These are phyloP conservation scores for Zygaena filipendulae DNA, from an alignment of 2,888 invertebrate species.

Conservation along the genomic window DNA sequence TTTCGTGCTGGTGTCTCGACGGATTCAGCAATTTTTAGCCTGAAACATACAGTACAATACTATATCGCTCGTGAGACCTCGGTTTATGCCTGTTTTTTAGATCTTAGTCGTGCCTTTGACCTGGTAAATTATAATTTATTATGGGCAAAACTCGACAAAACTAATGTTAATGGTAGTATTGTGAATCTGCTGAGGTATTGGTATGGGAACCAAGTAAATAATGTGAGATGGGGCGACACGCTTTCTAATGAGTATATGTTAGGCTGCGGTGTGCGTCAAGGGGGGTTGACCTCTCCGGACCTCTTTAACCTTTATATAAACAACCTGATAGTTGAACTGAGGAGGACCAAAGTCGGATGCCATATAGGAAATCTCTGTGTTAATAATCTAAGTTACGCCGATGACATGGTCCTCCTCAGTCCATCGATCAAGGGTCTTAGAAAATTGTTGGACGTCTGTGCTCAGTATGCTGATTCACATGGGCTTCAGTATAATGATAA, in stretches of 20 bases:
- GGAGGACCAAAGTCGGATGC: slow-evolving; percentile 5
- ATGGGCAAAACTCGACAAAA: too few species aligned
- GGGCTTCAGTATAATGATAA: too few species aligned
- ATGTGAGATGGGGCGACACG: slow-evolving; percentile 11
- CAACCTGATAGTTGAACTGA: slow-evolving; percentile 5
- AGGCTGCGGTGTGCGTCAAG: slow-evolving; percentile 17
- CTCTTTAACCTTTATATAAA: slow-evolving; percentile 7
- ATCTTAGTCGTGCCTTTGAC: slow-evolving; percentile 1
- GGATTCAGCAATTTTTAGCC: too few species aligned
- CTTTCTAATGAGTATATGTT: too few species aligned
- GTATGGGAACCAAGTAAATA: slow-evolving; percentile 12
- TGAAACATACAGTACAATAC: too few species aligned
- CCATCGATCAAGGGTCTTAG: too few species aligned
- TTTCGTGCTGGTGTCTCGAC: too few species aligned
- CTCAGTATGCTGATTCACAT: too few species aligned
- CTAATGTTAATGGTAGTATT: too few species aligned
- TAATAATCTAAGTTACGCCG: too few species aligned
- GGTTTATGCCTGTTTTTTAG: slow-evolving; percentile 2
- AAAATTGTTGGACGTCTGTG: too few species aligned
- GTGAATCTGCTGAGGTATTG: slow-evolving; percentile 12
- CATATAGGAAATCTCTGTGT: slow-evolving; percentile 2
- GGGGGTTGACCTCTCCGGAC: slow-evolving; percentile 10
- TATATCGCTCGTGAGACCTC: not conserved
- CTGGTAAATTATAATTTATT: slow-evolving; percentile 1
- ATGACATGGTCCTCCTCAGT: too few species aligned